These are phyloP conservation scores for Rallus crepitans DNA, from an alignment of 2,797 vertebrate genomes.

Conservation along the genomic window DNA sequence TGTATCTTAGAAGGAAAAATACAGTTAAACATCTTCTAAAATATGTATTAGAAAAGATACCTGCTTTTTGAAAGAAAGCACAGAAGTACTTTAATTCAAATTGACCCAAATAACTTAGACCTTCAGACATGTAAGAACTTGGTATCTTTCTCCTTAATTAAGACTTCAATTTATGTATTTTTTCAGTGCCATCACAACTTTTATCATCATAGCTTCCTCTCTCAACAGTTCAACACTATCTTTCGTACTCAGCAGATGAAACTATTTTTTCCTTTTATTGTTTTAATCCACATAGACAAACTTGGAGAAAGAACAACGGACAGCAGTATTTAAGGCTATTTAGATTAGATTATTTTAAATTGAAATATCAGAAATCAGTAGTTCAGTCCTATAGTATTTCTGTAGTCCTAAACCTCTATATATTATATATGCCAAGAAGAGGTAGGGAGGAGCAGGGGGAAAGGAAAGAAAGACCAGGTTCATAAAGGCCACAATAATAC, in stretches of 20 bases:
- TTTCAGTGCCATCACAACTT: not conserved
- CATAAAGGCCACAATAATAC: not conserved
- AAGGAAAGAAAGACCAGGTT: not conserved
- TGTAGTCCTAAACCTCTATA: not conserved
- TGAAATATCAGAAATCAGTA: not conserved
- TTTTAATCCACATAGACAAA: not conserved
- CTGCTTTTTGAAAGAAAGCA: not conserved
- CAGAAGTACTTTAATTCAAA: not conserved
- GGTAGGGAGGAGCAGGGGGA: no score
- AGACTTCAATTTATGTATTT: not conserved
- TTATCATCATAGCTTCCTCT: not conserved
- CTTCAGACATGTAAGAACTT: not conserved
- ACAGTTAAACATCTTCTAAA: not conserved
- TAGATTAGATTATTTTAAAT: not conserved
- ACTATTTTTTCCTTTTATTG: not conserved
- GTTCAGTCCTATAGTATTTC: not conserved
- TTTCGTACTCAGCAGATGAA: not conserved
- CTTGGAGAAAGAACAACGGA: not conserved
- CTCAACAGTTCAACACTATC: not conserved
- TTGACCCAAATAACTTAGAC: not conserved
- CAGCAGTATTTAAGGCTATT: not conserved
- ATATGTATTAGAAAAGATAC: not conserved
- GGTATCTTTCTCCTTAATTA: not conserved
- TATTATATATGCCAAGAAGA: not conserved
- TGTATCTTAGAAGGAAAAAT: slow-evolving; percentile 83